Conservation (phyloP, 2,797 vertebrate species). For the Sylvia borin region DNA sequence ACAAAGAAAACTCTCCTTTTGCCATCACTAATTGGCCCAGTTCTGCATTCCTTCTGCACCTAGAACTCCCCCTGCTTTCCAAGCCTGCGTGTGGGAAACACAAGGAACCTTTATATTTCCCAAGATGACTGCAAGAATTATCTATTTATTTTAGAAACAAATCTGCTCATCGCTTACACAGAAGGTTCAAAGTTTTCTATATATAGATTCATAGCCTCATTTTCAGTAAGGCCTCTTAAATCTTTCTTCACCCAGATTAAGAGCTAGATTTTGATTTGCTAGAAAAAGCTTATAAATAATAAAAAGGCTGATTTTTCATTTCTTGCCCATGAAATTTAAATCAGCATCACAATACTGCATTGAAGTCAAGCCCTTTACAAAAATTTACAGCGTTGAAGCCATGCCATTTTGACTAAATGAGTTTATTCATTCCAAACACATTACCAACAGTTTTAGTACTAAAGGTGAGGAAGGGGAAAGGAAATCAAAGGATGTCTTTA, state of each 20-base stretch:
- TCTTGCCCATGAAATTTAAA: constrained; percentile 52
- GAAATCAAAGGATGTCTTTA: constrained; percentile 61
- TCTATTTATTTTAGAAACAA: neutral
- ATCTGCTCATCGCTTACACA: neutral
- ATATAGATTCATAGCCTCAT: neutral
- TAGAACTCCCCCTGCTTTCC: neutral
- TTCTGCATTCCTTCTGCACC: constrained; percentile 3
- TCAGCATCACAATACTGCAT: constrained; percentile 52
- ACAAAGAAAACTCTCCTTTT: neutral
- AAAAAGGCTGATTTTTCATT: constrained; percentile 30
- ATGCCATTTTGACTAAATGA: constrained; percentile 56
- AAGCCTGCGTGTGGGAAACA: neutral
- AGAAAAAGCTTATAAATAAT: constrained; percentile 32
- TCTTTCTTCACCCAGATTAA: neutral
- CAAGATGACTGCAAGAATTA: neutral
- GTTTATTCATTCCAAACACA: constrained; percentile 59
- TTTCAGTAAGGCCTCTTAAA: neutral
- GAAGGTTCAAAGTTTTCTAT: neutral
- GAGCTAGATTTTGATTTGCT: neutral
- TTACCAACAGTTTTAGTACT: constrained; percentile 37
- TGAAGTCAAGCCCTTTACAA: constrained; percentile 37
- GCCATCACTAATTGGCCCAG: neutral
- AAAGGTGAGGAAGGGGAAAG: constrained; percentile 51
- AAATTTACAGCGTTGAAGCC: constrained; percentile 52
- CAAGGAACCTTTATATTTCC: constrained; percentile 27